Percentiles rank a stretch among this genome's conserved stretches.
These are phyloP conservation scores for Camponotus fellah DNA, from an alignment of 2,888 invertebrate species.

Conservation along the genomic window DNA sequence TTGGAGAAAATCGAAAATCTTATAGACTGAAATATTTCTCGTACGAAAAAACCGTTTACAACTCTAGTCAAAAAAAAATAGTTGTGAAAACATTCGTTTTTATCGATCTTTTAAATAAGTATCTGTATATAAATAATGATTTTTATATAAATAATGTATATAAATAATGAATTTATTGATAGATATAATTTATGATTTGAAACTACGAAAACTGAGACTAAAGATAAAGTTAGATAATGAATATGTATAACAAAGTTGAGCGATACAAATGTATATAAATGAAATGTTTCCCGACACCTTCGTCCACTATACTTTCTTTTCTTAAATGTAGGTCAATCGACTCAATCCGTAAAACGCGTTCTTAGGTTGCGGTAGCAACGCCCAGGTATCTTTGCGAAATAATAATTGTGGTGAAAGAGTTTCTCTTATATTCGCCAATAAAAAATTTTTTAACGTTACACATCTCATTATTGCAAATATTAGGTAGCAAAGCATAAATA, in stretches of 20 bases:
- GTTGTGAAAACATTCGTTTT: constrained; percentile 13
- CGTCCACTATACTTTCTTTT: constrained; percentile 43
- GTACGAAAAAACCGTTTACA: background rate
- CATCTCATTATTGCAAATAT: background rate
- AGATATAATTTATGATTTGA: background rate
- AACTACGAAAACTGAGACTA: background rate
- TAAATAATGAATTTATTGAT: background rate
- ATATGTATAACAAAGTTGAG: constrained; percentile 1
- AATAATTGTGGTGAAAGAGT: constrained; percentile 32
- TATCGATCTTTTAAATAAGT: background rate
- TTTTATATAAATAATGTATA: background rate
- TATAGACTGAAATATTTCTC: background rate
- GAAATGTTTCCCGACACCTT: constrained; percentile 32
- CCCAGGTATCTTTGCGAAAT: constrained; percentile 38
- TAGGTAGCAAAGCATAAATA: background rate
- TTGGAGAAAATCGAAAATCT: background rate
- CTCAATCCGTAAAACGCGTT: constrained; percentile 44
- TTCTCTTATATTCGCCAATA: constrained; percentile 9
- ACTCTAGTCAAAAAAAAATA: background rate
- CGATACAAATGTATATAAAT: background rate
- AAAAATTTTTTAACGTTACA: constrained; percentile 6
- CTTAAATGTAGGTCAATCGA: constrained; percentile 52
- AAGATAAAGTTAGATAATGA: background rate
- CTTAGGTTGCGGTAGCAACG: constrained; percentile 38
- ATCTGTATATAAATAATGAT: background rate